Evolutionary conservation across 2,888 invertebrate genomes (phyloP).

Genomic region (Cephus rjabovi): DNA sequence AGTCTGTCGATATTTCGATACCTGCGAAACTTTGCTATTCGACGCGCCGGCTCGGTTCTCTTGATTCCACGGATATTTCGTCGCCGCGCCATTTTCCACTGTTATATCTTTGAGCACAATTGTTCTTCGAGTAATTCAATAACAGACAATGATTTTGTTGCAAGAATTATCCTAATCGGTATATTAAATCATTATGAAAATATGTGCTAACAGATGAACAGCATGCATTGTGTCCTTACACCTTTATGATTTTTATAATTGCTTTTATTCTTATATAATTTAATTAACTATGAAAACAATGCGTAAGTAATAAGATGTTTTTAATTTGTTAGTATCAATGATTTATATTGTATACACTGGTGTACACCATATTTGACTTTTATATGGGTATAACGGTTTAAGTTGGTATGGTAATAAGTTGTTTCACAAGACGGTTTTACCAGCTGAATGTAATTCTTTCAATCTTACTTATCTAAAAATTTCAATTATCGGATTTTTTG

Average conservation of each 20-base stretch:
- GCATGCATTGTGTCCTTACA: too few species aligned
- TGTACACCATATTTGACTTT: too few species aligned
- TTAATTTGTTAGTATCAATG: not conserved
- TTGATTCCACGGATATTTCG: not conserved
- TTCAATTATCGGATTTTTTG: not conserved
- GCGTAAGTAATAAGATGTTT: not conserved
- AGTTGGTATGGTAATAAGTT: not conserved
- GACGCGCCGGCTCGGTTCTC: not conserved
- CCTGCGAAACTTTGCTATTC: not conserved
- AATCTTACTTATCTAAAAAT: not conserved
- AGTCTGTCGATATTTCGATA: not conserved
- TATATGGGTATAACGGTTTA: too few species aligned
- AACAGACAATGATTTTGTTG: too few species aligned
- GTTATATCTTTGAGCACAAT: not conserved
- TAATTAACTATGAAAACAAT: not conserved
- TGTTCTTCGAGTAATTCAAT: not conserved
- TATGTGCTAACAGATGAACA: too few species aligned
- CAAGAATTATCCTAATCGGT: not conserved
- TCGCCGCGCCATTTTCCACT: not conserved
- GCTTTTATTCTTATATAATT: not conserved
- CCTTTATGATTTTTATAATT: not conserved
- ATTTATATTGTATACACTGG: not conserved
- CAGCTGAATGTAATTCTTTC: not conserved
- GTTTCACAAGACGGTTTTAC: not conserved
- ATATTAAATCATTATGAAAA: not conserved